Evolutionary conservation across 2,113 vertebrate species (phyloP).

Genomic region (Parotia lawesii): DNA sequence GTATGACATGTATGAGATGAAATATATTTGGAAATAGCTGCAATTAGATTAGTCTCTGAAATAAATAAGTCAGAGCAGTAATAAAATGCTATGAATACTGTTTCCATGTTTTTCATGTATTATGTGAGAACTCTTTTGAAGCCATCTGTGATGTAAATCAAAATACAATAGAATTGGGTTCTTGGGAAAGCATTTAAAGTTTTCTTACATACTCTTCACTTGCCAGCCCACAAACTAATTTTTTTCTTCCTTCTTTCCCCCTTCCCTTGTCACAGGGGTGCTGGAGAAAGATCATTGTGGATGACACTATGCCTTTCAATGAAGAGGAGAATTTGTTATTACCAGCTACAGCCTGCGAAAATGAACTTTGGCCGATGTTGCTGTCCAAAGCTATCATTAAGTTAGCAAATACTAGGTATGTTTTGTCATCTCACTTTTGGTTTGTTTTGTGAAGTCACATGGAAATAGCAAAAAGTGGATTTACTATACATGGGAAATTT

Average conservation of each 20-base stretch:
- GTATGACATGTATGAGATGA: not conserved
- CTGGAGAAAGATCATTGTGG: constrained; percentile 91
- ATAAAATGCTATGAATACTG: not conserved
- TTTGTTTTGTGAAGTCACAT: not conserved
- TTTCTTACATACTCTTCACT: not conserved
- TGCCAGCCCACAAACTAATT: not conserved
- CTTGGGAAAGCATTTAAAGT: not conserved
- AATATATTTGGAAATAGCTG: not conserved
- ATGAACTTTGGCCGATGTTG: constrained; percentile 94
- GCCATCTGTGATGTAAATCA: not conserved
- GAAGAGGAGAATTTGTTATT: constrained; percentile 84
- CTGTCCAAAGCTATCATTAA: constrained; percentile 92
- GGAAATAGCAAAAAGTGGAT: not conserved
- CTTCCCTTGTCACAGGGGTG: constrained; percentile 76
- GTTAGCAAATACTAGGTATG: constrained; percentile 87
- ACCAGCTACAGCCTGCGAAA: constrained; percentile 77
- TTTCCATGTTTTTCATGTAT: not conserved
- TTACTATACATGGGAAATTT: not conserved
- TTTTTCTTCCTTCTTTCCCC: not conserved
- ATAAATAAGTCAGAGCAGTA: not conserved
- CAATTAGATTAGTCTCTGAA: not conserved
- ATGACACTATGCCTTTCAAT: constrained; percentile 89
- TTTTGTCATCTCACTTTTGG: not conserved
- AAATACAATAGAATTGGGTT: not conserved
- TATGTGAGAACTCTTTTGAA: constrained; percentile 4